Percentiles rank a stretch among this genome's conserved stretches.
These are phyloP conservation scores for Triplophysa tibetana DNA, from an alignment of 2,113 vertebrate genomes.

Conservation along the genomic window DNA sequence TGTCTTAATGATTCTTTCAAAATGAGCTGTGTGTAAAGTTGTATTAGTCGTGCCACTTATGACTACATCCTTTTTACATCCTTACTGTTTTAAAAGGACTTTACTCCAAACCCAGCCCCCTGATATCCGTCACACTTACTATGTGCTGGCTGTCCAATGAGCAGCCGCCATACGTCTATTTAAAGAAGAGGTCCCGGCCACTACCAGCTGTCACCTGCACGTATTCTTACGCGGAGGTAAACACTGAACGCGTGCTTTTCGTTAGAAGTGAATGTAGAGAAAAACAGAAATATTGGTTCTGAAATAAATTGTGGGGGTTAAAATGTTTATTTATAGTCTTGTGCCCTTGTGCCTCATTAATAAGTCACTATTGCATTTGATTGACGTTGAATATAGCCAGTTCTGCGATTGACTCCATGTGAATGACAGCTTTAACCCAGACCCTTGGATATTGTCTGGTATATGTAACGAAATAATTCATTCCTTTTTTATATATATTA, in stretches of 20 bases:
- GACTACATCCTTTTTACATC: neutral
- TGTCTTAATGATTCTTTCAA: no score
- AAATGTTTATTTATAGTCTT: neutral
- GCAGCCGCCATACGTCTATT: slow-evolving; percentile 60
- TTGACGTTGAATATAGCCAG: neutral
- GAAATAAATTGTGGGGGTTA: neutral
- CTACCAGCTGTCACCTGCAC: slow-evolving; percentile 73
- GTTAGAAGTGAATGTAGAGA: no score
- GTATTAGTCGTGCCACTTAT: no score
- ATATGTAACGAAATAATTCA: no score
- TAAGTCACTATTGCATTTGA: neutral
- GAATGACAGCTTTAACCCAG: neutral
- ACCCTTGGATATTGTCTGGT: no score
- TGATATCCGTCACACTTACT: slow-evolving; percentile 21
- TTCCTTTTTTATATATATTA: no score
- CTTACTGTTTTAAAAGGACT: neutral
- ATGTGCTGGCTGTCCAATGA: slow-evolving; percentile 55
- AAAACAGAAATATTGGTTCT: no score
- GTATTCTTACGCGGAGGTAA: slow-evolving; percentile 76
- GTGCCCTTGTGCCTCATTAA: neutral
- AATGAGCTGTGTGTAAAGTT: no score
- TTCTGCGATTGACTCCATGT: neutral
- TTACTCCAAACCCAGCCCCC: slow-evolving; percentile 14
- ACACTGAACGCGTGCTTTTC: slow-evolving; percentile 53
- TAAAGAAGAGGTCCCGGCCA: slow-evolving; percentile 74